Conservation (phyloP, 2,888 invertebrate genomes). For the Subacronicta megacephala region DNA sequence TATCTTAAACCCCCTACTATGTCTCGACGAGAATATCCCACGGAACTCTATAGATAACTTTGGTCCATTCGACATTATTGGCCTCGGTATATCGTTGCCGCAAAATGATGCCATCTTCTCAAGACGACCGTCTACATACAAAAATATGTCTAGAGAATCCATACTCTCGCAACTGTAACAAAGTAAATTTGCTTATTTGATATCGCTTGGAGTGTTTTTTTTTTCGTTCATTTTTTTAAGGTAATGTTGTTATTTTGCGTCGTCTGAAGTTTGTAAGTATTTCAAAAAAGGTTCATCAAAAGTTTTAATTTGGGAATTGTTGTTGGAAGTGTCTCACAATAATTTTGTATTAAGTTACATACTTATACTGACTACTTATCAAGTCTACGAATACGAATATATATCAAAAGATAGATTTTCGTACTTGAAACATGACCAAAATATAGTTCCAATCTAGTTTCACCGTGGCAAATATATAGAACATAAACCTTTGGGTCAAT, state of each 20-base stretch:
- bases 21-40: conserved; percentile 93
- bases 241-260: conserved; percentile 17
- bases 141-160: conserved; percentile 94
- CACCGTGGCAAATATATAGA: too few species aligned
- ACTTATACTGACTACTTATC: too few species aligned
- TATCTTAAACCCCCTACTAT: conserved; percentile 96
- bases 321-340: too few species aligned
- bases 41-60: conserved; percentile 95
- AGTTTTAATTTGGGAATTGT: background rate
- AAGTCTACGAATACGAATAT: too few species aligned
- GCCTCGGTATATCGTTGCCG: conserved; percentile 94
- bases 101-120: conserved; percentile 97
- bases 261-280: background rate
- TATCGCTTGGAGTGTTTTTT: conserved; percentile 50
- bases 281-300: background rate
- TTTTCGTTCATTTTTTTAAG: conserved; percentile 31
- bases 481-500: too few species aligned
- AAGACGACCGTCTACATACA: conserved; percentile 94
- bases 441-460: too few species aligned
- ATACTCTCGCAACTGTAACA: conserved; percentile 93
- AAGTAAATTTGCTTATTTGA: conserved; percentile 61
- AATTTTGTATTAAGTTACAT: too few species aligned
- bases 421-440: too few species aligned
- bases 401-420: too few species aligned
- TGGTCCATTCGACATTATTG: conserved; percentile 98